These are phyloP conservation scores for Watsonalla binaria DNA, from an alignment of 2,888 invertebrate genomes.

Conservation along the genomic window DNA sequence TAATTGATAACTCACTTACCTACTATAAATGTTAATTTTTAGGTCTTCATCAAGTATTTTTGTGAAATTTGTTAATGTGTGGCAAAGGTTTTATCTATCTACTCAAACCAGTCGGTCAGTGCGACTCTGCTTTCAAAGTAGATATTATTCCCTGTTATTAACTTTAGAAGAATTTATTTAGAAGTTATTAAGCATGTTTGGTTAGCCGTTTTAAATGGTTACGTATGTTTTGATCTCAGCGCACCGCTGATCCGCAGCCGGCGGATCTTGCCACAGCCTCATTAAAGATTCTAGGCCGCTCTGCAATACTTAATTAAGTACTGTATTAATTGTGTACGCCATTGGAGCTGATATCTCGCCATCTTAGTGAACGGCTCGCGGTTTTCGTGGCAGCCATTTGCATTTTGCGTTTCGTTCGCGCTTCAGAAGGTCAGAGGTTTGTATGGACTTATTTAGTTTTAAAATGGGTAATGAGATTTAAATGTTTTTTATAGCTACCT, in stretches of 20 bases:
- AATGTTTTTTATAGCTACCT: background rate
- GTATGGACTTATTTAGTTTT: background rate
- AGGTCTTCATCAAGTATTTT: no score
- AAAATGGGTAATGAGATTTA: background rate
- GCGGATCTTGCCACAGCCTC: slow-evolving; percentile 73
- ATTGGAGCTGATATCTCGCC: slow-evolving; percentile 62
- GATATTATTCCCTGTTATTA: no score
- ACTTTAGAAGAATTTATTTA: no score
- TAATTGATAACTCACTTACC: no score
- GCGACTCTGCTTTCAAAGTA: no score
- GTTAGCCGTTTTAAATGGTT: background rate
- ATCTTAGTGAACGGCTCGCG: slow-evolving; percentile 34
- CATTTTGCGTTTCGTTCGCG: background rate
- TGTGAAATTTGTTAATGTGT: no score
- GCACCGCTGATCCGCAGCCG: slow-evolving; percentile 27
- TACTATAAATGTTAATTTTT: no score
- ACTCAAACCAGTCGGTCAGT: no score
- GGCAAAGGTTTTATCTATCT: no score
- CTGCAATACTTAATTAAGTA: slow-evolving; percentile 75
- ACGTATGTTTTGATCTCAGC: slow-evolving; percentile 10
- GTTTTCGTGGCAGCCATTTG: slow-evolving; percentile 3
- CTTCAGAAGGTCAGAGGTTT: background rate
- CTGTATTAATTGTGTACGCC: slow-evolving; percentile 74
- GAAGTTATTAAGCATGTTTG: no score
- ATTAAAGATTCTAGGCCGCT: slow-evolving; percentile 76